Base-by-base conservation (phyloP, 2,113 vertebrate genomes). In the Poecilia latipinna region DNA sequence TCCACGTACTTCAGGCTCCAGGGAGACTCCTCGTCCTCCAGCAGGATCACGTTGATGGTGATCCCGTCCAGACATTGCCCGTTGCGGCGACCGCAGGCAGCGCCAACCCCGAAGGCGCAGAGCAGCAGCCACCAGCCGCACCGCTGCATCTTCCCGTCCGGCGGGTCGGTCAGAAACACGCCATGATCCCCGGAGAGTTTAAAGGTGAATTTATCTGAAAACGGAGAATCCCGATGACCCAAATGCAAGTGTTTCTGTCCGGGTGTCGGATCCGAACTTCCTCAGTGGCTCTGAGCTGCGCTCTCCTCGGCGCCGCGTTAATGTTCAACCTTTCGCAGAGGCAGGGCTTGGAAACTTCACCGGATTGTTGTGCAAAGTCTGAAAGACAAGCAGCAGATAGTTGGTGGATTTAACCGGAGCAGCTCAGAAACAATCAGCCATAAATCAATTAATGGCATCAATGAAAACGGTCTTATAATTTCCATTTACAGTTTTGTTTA, bases 11-110 rank as follows among this genome's bases (percentile, higher is more conserved):
- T 51, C 60, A 93, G 61, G 68, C 90, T 86, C 89, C 94, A 94
- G 26, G 92, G 93, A 67, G 96, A 95, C 19, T 92, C 90, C 0
- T 87, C 81, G 70, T 97, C 96, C 51, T 96, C 90, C 92, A 98
- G 89, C 77, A 98, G 92, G 82, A 99, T 94, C 80, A 99, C 96
- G 2, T 95, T 97, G 82, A 99, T 93, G 28, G 85, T 81, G 0
- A 71, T 19, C n/a, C 88, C 67, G 0, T 85, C 64, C 37, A 88
- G 57, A 75, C 93, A 93, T 15, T 48, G 39, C 5, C 17, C 24
- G 39, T 44, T 4, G 5, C 28, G 13, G 12, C 11, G 6, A 68
- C 74, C 83, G 2, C n/a, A 48, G 33, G 64, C 37, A 4, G 44
- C 63, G 39, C 88, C 65, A 65, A 87, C 51, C 57, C 72, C 74